These are phyloP conservation scores for Tarsius wallacei DNA, from an alignment of 2,797 vertebrate genomes.

Conservation along the genomic window DNA sequence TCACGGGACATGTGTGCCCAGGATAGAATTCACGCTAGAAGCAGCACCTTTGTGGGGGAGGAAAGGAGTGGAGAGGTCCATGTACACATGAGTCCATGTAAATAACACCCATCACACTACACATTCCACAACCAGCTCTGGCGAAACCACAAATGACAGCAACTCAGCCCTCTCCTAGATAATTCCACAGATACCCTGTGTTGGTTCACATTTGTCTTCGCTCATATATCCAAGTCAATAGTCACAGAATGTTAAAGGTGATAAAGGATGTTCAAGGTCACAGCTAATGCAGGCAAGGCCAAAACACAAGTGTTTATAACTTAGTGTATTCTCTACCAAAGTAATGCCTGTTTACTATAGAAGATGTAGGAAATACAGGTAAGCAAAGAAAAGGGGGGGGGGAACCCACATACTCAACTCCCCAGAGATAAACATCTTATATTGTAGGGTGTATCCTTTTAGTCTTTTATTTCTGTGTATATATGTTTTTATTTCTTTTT, in stretches of 20 bases:
- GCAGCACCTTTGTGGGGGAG: neutral
- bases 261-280: neutral
- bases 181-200: neutral
- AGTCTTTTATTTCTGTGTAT: neutral
- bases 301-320: neutral
- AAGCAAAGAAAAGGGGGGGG: neutral
- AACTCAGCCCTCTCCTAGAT: neutral
- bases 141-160: neutral
- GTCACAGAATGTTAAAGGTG: neutral
- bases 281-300: neutral
- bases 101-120: neutral
- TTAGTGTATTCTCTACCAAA: conserved; percentile 21
- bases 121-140: neutral
- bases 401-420: neutral
- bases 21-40: neutral
- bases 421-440: conserved; percentile 29
- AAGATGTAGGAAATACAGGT: conserved; percentile 42
- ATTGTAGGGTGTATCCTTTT: neutral
- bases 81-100: accelerated
- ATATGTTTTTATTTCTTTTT: neutral
- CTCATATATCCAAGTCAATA: neutral
- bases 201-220: neutral
- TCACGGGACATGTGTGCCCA: neutral
- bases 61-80: neutral
- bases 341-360: neutral